These are phyloP conservation scores for Nomia melanderi DNA, from an alignment of 1,140 invertebrate genomes.

Conservation along the genomic window DNA sequence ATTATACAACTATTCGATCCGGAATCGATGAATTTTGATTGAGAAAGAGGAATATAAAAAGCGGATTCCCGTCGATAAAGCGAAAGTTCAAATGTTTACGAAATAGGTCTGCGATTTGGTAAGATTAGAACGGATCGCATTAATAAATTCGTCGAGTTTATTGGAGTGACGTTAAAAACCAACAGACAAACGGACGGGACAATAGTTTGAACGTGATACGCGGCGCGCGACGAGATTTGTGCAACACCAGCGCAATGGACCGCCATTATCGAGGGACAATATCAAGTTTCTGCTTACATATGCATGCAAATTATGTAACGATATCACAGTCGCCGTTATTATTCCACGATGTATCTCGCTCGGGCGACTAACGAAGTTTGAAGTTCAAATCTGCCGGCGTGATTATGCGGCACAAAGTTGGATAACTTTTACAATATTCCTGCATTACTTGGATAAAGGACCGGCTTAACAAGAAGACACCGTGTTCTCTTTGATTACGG, in stretches of 20 bases:
- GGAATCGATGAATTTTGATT: too few relatives aligned
- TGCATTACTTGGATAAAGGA: neutral
- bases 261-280: slow-evolving; percentile 16
- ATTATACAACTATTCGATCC: too few relatives aligned
- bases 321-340: slow-evolving; percentile 4
- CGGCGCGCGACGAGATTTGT: neutral
- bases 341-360: slow-evolving; percentile 2
- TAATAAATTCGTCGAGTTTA: too few relatives aligned
- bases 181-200: too few relatives aligned
- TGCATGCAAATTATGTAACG: slow-evolving; percentile 25
- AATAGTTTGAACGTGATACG: too few relatives aligned
- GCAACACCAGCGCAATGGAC: neutral
- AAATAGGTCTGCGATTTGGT: too few relatives aligned
- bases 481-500: neutral
- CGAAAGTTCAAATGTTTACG: too few relatives aligned
- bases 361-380: slow-evolving; percentile 5
- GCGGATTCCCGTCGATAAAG: too few relatives aligned
- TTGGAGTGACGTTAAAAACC: too few relatives aligned
- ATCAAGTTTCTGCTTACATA: slow-evolving; percentile 16
- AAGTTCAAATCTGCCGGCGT: slow-evolving; percentile 20
- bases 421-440: slow-evolving; percentile 3
- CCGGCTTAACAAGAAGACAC: neutral
- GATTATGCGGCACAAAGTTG: neutral
- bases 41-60: too few relatives aligned
- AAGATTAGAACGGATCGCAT: too few relatives aligned